Evolutionary conservation across 2,888 invertebrate species (phyloP).

Genomic region (Cecidostiba fungosa): DNA sequence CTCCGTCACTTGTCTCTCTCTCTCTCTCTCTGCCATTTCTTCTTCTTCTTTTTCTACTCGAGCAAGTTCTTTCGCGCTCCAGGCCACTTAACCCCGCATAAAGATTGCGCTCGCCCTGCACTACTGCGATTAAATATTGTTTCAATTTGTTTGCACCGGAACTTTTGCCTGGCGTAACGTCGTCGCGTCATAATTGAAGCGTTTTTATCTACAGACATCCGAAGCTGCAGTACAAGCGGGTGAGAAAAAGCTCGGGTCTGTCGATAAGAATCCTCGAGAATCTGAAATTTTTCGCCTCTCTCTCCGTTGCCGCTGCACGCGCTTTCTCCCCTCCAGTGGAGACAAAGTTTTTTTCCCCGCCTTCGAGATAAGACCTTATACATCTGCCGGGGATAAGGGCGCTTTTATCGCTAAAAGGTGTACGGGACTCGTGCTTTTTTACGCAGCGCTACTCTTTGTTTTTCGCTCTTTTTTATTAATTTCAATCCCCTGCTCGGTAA

Average conservation of each 20-base stretch:
- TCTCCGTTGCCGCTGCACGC: constrained; percentile 11
- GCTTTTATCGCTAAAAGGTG: constrained; percentile 60
- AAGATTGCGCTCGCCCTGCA: background rate
- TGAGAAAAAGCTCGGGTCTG: constrained; percentile 34
- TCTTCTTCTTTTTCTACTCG: background rate
- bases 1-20: background rate
- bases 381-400: constrained; percentile 62
- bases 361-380: constrained; percentile 60
- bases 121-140: constrained; percentile 60
- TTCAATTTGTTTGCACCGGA: constrained; percentile 49
- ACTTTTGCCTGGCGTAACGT: background rate
- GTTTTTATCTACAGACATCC: background rate
- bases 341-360: constrained; percentile 60
- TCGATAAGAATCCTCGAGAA: constrained; percentile 55
- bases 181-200: constrained; percentile 40
- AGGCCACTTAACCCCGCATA: constrained; percentile 32
- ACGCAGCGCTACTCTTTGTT: background rate
- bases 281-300: background rate
- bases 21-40: background rate
- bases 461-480: constrained; percentile 46
- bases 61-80: background rate
- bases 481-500: constrained; percentile 44
- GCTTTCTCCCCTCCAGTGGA: constrained; percentile 22
- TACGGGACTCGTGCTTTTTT: constrained; percentile 46
- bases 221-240: background rate